Percentiles rank a stretch among this genome's conserved stretches.
phyloP scores from a whole-genome alignment of 2,888 invertebrate genomes.

The Laothoe populi region DNA sequence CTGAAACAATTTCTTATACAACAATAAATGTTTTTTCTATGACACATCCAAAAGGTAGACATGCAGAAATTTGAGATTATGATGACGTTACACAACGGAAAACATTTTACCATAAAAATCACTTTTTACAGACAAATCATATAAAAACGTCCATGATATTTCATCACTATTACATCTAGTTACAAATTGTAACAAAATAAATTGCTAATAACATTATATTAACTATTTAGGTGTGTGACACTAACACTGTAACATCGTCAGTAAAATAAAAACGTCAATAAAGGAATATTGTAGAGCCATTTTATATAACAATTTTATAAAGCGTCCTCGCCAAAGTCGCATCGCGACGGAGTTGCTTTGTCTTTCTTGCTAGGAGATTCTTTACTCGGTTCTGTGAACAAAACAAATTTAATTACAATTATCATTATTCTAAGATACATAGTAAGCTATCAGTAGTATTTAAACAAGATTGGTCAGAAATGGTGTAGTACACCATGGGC shows the following conservation, averaged over 20 bases:
- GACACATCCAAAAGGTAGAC: conserved; percentile 11
- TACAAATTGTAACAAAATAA: conserved; percentile 8
- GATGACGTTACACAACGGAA: neutral
- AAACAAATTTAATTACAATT: too few relatives aligned
- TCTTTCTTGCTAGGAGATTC: conserved; percentile 58
- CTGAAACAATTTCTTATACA: conserved; percentile 9
- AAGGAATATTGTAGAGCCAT: conserved; percentile 9
- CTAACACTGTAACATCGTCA: conserved; percentile 7
- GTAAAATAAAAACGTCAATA: conserved; percentile 9
- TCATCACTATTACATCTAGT: conserved; percentile 21
- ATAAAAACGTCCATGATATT: conserved; percentile 5
- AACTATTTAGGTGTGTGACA: neutral
- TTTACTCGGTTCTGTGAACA: conserved; percentile 50
- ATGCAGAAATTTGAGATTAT: conserved; percentile 14
- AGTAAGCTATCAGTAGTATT: too few relatives aligned
- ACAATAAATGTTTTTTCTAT: conserved; percentile 13
- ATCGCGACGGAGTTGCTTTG: conserved; percentile 57
- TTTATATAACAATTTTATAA: conserved; percentile 30
- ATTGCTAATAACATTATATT: conserved; percentile 6
- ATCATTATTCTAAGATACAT: too few relatives aligned
- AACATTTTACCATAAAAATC: neutral
- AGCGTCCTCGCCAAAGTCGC: conserved; percentile 56
- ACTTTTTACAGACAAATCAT: conserved; percentile 1
- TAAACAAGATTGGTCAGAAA: too few relatives aligned
- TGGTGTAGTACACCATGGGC: too few relatives aligned